Conservation (phyloP, 2,797 vertebrate species). For the Ispidina lecontei region DNA sequence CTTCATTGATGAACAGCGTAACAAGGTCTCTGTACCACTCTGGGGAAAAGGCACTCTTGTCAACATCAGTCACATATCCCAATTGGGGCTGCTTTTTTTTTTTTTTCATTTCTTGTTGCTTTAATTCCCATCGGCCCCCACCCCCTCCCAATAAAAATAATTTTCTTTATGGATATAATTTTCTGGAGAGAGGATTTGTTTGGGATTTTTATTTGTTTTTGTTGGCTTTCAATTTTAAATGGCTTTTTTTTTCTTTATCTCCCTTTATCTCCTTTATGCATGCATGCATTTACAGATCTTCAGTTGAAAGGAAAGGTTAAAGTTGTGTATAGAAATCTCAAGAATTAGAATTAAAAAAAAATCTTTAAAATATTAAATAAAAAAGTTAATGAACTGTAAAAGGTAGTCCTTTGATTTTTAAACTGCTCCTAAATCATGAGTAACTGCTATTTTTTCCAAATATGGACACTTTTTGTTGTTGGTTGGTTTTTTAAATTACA, state of each 20-base stretch:
- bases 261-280: background rate
- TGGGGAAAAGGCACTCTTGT: background rate
- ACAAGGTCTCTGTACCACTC: background rate
- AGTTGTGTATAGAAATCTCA: background rate
- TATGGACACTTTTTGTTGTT: background rate
- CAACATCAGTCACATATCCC: background rate
- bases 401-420: background rate
- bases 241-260: no score
- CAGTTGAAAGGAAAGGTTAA: background rate
- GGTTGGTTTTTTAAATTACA: background rate
- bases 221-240: background rate
- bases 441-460: background rate
- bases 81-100: background rate
- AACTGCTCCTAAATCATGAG: background rate
- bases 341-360: background rate
- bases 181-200: background rate
- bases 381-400: background rate
- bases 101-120: background rate
- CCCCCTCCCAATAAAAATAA: background rate
- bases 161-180: background rate
- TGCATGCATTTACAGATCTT: background rate
- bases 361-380: background rate
- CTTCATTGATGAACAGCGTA: accelerated
- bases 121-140: no score
- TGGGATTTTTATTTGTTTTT: background rate